Percentiles rank a stretch among this genome's conserved stretches.
Evolutionary conservation across 2,113 vertebrate genomes (phyloP).

Genomic region (Ptilonorhynchus violaceus): DNA sequence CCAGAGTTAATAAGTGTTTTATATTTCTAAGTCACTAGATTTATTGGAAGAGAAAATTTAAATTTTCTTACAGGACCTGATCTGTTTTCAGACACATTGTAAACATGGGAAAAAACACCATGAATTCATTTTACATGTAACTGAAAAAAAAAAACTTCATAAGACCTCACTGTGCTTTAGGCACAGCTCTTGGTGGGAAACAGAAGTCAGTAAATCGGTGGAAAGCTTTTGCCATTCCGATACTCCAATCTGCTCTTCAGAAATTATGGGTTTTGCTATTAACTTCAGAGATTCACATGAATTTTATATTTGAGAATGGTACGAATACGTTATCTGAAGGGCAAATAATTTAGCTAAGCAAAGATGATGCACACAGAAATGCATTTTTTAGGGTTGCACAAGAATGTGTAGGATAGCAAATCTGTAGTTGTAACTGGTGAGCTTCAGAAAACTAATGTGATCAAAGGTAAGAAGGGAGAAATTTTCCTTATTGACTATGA

Average conservation of each 20-base stretch:
- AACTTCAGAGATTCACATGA: background rate
- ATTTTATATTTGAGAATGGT: background rate
- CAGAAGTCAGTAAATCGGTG: background rate
- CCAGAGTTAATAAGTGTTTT: background rate
- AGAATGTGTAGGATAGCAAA: background rate
- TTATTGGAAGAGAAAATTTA: background rate
- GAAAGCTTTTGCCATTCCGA: background rate
- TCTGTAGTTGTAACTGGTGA: background rate
- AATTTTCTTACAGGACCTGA: background rate
- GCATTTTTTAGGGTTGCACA: background rate
- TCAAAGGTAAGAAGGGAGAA: background rate
- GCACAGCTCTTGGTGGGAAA: background rate
- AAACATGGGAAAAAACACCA: background rate
- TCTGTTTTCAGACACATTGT: background rate
- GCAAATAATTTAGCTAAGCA: background rate
- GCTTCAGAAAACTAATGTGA: background rate
- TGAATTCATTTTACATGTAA: background rate
- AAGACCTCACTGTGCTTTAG: background rate
- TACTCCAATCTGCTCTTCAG: background rate
- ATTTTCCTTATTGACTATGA: background rate
- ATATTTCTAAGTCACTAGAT: background rate
- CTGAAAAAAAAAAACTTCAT: background rate
- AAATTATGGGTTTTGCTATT: background rate
- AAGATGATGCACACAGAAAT: background rate
- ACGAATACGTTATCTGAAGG: background rate